A percentile compares a stretch with the other conserved stretches of the same genome.
phyloP scores from a whole-genome alignment of 2,113 vertebrate genomes.

The Irena cyanogastra region DNA sequence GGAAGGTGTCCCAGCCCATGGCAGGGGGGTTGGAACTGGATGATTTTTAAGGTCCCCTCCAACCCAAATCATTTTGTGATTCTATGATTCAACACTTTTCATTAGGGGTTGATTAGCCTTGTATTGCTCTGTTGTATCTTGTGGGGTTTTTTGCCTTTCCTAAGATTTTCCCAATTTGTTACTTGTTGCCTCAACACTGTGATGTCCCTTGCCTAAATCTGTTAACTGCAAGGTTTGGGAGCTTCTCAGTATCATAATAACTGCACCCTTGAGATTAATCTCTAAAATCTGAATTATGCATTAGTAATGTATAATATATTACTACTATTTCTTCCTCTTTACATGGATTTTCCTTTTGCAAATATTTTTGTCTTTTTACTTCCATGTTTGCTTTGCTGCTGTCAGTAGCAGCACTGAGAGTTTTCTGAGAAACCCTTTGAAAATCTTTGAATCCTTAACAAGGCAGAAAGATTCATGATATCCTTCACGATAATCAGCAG shows the following conservation, averaged over 20 bases:
- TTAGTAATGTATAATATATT: neutral
- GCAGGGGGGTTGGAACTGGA: accelerated
- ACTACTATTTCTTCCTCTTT: neutral
- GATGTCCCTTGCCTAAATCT: neutral
- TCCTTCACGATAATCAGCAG: neutral
- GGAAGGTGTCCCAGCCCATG: neutral
- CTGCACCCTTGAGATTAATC: neutral
- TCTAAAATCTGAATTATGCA: slow-evolving; percentile 17
- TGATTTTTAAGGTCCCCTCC: neutral
- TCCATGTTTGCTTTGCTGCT: neutral
- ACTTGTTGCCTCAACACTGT: neutral
- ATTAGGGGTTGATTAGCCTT: neutral
- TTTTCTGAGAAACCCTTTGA: neutral
- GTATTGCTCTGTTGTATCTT: neutral
- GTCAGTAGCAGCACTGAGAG: neutral
- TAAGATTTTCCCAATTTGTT: neutral
- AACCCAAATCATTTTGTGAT: neutral
- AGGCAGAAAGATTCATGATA: neutral
- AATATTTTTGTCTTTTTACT: slow-evolving; percentile 3
- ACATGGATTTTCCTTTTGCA: neutral
- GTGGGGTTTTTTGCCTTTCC: neutral
- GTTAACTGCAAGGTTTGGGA: neutral
- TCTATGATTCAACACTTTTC: neutral
- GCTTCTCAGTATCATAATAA: neutral
- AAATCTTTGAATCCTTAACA: neutral